A percentile compares a stretch with the other conserved stretches of the same genome.
phyloP scores from a whole-genome alignment of 2,888 invertebrate genomes.

The Cremastinae sp. region DNA sequence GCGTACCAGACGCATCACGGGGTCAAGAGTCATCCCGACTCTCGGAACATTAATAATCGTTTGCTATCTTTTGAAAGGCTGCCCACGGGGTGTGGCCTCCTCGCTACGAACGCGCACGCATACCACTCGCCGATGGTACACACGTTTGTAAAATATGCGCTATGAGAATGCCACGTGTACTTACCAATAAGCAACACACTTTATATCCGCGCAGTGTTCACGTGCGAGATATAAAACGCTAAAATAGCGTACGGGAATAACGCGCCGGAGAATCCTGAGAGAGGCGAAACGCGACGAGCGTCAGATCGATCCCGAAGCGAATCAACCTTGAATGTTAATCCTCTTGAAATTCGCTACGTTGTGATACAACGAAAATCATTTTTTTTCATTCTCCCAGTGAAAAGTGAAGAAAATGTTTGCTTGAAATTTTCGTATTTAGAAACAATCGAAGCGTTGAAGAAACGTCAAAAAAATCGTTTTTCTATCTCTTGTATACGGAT shows the following conservation, averaged over 20 bases:
- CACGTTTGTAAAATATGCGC: conserved; percentile 2
- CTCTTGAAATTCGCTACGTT: too few species aligned
- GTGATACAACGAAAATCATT: background rate
- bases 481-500: too few species aligned
- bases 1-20: conserved; percentile 29
- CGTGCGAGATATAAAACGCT: conserved; percentile 17
- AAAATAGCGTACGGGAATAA: background rate
- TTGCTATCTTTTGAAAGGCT: conserved; percentile 71
- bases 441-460: too few species aligned
- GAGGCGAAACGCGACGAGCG: conserved; percentile 19
- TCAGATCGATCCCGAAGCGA: conserved; percentile 8
- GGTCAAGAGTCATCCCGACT: conserved; percentile 74
- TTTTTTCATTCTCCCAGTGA: too few species aligned
- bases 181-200: conserved; percentile 14
- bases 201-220: background rate
- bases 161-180: conserved; percentile 29
- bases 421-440: too few species aligned
- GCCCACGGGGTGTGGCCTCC: conserved; percentile 70
- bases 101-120: background rate
- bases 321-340: too few species aligned
- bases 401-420: too few species aligned
- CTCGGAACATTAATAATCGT: conserved; percentile 77
- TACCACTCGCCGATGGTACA: conserved; percentile 1
- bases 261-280: background rate
- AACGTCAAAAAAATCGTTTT: too few species aligned